phyloP scores from a whole-genome alignment of 92 coral and sea anemone species.

The Ricordea florida region DNA sequence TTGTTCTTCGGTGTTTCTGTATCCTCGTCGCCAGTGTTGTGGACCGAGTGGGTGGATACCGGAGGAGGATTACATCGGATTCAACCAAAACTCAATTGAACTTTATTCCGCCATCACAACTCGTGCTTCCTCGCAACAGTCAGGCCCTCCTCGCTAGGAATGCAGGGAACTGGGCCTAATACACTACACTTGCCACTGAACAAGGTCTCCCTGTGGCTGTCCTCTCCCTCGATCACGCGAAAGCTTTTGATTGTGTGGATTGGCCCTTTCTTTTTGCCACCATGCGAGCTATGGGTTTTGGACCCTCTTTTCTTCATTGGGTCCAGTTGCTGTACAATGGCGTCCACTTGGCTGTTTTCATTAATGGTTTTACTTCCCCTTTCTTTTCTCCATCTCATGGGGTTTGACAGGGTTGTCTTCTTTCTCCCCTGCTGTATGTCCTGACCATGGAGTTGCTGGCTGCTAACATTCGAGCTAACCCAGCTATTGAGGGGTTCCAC shows the following conservation, averaged over 20 bases:
- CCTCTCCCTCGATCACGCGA: slow-evolving; percentile 14
- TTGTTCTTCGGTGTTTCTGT: too few species aligned
- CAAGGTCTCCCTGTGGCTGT: background rate
- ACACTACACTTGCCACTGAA: too few species aligned
- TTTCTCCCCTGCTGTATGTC: slow-evolving; percentile 17
- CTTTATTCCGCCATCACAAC: too few species aligned
- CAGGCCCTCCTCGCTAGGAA: too few species aligned
- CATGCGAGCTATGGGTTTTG: background rate
- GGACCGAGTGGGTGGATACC: too few species aligned
- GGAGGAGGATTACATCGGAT: too few species aligned
- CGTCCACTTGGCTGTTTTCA: background rate
- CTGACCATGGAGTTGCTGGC: slow-evolving; percentile 2
- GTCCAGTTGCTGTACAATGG: background rate
- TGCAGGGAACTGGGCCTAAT: too few species aligned
- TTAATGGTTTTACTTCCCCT: slow-evolving; percentile 1
- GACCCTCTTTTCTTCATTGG: background rate
- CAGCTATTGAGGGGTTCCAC: background rate
- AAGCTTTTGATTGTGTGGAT: slow-evolving; percentile 1
- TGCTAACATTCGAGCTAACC: background rate
- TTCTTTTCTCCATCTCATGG: background rate
- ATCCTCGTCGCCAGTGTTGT: too few species aligned
- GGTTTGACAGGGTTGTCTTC: slow-evolving; percentile 17
- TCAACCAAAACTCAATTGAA: too few species aligned
- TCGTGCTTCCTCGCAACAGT: too few species aligned
- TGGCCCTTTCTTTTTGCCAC: slow-evolving; percentile 3